Evolutionary conservation across 37 sponge, comb jelly and placozoan species (phyloP).

Genomic region (Agelas oroides): DNA sequence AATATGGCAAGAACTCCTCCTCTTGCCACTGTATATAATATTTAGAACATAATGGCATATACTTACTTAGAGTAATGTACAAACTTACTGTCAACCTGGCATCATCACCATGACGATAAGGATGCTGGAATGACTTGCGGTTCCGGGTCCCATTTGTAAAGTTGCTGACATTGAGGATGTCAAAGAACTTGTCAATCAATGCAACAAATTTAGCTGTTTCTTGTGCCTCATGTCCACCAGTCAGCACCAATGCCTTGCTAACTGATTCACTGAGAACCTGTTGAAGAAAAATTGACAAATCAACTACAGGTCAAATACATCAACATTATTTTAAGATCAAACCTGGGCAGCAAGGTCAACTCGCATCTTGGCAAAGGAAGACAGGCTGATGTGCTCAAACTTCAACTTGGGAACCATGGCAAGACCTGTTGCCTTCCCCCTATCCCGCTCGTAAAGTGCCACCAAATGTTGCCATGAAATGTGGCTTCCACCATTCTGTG

Average conservation of each 20-base stretch:
- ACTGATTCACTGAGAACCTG: conserved; percentile 4
- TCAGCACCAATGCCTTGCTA: neutral
- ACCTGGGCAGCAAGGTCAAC: conserved; percentile 15
- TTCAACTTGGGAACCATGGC: conserved; percentile 7
- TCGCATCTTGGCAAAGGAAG: neutral
- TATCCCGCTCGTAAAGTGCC: conserved; percentile 5
- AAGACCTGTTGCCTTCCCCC: neutral
- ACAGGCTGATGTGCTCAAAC: conserved; percentile 3
- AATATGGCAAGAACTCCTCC: conserved; percentile 12
- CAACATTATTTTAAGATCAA: too few relatives aligned
- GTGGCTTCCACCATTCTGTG: conserved; percentile 8
- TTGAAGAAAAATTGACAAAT: neutral
- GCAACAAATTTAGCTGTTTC: conserved; percentile 2
- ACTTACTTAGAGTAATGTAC: neutral
- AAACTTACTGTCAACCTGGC: neutral
- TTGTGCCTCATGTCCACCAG: conserved; percentile 1
- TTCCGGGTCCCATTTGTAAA: neutral
- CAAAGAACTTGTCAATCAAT: conserved; percentile 9
- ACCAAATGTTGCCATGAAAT: conserved; percentile 29
- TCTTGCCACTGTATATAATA: conserved; percentile 16
- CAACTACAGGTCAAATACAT: too few relatives aligned
- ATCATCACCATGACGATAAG: neutral
- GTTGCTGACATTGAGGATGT: conserved; percentile 3
- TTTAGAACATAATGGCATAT: neutral
- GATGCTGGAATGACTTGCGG: neutral